Percentiles rank a stretch among this genome's conserved stretches.
phyloP scores from a whole-genome alignment of 2,888 invertebrate genomes.

The Euzophera pinguis region DNA sequence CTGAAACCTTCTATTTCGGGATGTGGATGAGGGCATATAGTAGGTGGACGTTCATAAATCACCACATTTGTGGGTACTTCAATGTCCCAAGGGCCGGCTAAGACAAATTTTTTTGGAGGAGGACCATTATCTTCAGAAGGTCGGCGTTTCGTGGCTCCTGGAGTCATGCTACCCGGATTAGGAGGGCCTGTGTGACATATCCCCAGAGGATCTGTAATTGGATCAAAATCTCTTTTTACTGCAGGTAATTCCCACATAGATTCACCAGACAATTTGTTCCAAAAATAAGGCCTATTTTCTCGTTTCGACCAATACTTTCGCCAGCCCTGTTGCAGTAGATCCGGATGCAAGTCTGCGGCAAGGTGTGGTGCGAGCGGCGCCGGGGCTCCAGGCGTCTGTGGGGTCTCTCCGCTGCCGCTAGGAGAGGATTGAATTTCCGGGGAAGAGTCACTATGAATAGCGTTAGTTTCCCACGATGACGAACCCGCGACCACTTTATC shows the following conservation, averaged over 20 bases:
- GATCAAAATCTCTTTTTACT: slow-evolving; percentile 91
- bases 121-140: slow-evolving; percentile 91
- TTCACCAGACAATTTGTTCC: slow-evolving; percentile 97
- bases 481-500: slow-evolving; percentile 74
- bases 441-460: slow-evolving; percentile 62
- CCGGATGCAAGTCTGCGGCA: slow-evolving; percentile 70
- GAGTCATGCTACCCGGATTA: slow-evolving; percentile 69
- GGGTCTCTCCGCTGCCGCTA: slow-evolving; percentile 65
- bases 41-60: slow-evolving; percentile 91
- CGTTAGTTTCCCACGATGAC: slow-evolving; percentile 67
- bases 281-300: slow-evolving; percentile 96
- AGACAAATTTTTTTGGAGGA: slow-evolving; percentile 90
- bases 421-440: slow-evolving; percentile 70
- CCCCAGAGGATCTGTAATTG: slow-evolving; percentile 94
- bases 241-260: slow-evolving; percentile 98
- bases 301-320: slow-evolving; percentile 97
- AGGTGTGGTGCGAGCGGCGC: slow-evolving; percentile 69
- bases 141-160: slow-evolving; percentile 84
- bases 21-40: slow-evolving; percentile 93
- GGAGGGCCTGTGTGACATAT: slow-evolving; percentile 81
- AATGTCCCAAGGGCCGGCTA: slow-evolving; percentile 97
- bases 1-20: slow-evolving; percentile 95
- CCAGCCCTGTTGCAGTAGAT: slow-evolving; percentile 92
- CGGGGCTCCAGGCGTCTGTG: slow-evolving; percentile 82
- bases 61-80: slow-evolving; percentile 95